These are phyloP conservation scores for Dufourea novaeangliae DNA, from an alignment of 1,140 invertebrate species.

Conservation along the genomic window DNA sequence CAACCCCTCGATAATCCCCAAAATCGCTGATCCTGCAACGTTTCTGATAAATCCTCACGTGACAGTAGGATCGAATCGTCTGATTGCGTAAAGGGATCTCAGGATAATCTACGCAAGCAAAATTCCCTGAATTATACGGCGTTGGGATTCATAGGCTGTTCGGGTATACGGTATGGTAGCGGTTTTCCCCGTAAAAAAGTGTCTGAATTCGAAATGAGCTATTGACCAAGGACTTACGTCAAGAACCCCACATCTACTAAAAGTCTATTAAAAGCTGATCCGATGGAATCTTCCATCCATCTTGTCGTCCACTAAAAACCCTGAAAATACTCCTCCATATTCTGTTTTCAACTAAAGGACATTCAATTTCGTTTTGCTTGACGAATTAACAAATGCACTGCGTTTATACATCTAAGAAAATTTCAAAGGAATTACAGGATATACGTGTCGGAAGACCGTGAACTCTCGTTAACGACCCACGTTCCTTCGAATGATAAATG, in stretches of 20 bases:
- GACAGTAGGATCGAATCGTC: conserved; percentile 29
- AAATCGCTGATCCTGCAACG: conserved; percentile 9
- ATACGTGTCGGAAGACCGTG: background rate
- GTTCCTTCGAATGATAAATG: background rate
- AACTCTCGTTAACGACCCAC: background rate
- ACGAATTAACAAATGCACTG: too few species aligned
- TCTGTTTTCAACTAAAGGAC: too few species aligned
- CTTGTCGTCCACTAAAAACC: too few species aligned
- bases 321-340: background rate
- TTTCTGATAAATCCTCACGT: conserved; percentile 21
- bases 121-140: background rate
- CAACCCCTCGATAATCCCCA: conserved; percentile 17
- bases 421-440: background rate
- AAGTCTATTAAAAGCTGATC: too few species aligned
- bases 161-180: background rate
- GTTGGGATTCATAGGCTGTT: background rate
- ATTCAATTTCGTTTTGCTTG: too few species aligned
- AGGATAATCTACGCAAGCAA: background rate
- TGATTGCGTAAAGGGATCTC: conserved; percentile 2
- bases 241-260: too few species aligned
- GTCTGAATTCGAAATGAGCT: background rate
- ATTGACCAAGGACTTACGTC: background rate
- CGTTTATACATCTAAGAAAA: too few species aligned
- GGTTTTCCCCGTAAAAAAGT: background rate
- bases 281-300: too few species aligned